Conservation (phyloP, 2,888 invertebrate genomes). For the Calliscelio sp. region DNA sequence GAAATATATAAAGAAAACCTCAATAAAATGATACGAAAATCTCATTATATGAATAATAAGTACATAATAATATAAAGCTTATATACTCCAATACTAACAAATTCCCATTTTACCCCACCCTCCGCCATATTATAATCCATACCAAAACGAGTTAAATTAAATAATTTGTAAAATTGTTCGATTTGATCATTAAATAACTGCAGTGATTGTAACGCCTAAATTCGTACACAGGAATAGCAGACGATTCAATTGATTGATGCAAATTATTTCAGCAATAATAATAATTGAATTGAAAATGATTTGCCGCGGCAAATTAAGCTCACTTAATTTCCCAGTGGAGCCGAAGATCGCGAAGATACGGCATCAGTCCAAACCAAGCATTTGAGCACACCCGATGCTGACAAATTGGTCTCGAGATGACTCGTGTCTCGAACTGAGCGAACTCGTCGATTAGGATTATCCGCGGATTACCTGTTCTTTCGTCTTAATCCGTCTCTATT, state of each 20-base stretch:
- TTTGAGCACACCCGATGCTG: slow-evolving; percentile 44
- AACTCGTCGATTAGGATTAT: slow-evolving; percentile 82
- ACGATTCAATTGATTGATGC: slow-evolving; percentile 36
- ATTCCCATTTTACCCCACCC: too few relatives aligned
- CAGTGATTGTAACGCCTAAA: too few relatives aligned
- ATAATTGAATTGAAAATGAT: slow-evolving; percentile 53
- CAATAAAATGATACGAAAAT: too few relatives aligned
- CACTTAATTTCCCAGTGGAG: slow-evolving; percentile 49
- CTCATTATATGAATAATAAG: too few relatives aligned
- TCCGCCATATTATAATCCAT: too few relatives aligned
- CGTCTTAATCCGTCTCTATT: slow-evolving; percentile 52
- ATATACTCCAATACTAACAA: too few relatives aligned
- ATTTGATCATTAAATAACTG: too few relatives aligned
- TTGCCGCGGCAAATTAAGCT: slow-evolving; percentile 37
- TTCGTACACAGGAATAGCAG: too few relatives aligned
- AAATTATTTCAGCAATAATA: slow-evolving; percentile 41
- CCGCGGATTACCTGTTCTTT: slow-evolving; percentile 74
- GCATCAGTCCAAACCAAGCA: slow-evolving; percentile 39
- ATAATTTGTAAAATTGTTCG: too few relatives aligned
- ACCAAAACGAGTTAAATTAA: too few relatives aligned
- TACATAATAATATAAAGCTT: too few relatives aligned
- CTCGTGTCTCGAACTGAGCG: slow-evolving; percentile 73
- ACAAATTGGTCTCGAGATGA: slow-evolving; percentile 75
- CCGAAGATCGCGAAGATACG: slow-evolving; percentile 34
- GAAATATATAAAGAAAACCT: too few relatives aligned